These are phyloP conservation scores for Caenorhabditis sp. DNA, from an alignment of 2,888 invertebrate species.

Conservation along the genomic window DNA sequence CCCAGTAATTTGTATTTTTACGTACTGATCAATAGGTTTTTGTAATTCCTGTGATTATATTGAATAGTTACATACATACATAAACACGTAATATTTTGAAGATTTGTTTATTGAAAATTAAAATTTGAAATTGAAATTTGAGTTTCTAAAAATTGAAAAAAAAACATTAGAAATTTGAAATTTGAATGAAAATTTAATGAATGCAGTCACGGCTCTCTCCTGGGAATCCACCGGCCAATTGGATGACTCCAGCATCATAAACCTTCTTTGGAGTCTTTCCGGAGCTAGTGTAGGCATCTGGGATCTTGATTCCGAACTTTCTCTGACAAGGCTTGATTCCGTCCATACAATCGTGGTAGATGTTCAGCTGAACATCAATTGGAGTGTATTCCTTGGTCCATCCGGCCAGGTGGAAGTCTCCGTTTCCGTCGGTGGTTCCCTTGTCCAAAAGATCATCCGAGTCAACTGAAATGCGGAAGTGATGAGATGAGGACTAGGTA, in stretches of 20 bases:
- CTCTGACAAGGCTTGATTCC: constrained; percentile 79
- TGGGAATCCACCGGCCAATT: constrained; percentile 74
- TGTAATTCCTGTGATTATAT: constrained; percentile 7
- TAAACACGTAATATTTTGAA: constrained; percentile 12
- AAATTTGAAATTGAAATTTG: too few relatives aligned
- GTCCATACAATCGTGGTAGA: constrained; percentile 83
- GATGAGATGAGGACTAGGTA: neutral
- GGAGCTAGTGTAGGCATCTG: constrained; percentile 73
- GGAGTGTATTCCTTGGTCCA: constrained; percentile 81
- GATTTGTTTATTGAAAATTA: too few relatives aligned
- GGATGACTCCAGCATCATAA: constrained; percentile 77
- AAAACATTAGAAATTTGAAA: constrained; percentile 3
- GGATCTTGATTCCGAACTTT: constrained; percentile 78
- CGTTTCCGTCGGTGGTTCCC: constrained; percentile 66
- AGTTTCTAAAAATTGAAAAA: constrained; percentile 12
- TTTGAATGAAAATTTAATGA: constrained; percentile 64
- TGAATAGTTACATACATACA: neutral
- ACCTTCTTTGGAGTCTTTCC: constrained; percentile 71
- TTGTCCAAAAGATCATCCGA: constrained; percentile 71
- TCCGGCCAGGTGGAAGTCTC: constrained; percentile 69
- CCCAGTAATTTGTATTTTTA: neutral
- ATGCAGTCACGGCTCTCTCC: constrained; percentile 78
- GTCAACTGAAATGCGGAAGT: constrained; percentile 57
- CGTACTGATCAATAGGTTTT: constrained; percentile 7
- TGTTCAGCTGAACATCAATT: constrained; percentile 81